These are phyloP conservation scores for Cynopterus sphinx DNA, from an alignment of 2,797 vertebrate genomes.

Conservation along the genomic window DNA sequence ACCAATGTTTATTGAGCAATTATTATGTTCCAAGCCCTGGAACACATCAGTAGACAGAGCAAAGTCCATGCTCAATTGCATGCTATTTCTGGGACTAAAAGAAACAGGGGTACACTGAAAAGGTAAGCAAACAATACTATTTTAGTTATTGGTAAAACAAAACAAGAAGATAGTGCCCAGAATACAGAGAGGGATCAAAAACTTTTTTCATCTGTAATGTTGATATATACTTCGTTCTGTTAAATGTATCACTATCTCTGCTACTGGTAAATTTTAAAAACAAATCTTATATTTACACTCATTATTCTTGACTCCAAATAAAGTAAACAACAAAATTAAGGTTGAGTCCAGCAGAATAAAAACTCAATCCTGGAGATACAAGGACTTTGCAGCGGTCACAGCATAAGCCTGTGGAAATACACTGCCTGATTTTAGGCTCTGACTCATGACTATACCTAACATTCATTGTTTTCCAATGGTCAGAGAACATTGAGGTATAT, in stretches of 20 bases:
- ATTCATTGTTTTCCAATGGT: background rate
- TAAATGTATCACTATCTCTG: background rate
- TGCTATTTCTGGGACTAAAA: background rate
- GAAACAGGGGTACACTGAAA: background rate
- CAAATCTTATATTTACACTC: background rate
- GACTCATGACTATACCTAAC: background rate
- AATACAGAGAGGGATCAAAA: background rate
- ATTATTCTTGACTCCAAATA: constrained; percentile 24
- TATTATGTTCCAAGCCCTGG: background rate
- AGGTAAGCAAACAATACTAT: background rate
- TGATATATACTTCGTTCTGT: background rate
- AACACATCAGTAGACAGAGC: background rate
- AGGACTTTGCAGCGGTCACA: background rate
- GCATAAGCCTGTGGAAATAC: constrained; percentile 14
- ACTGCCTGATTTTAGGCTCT: background rate
- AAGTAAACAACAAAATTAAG: constrained; percentile 53
- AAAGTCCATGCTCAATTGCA: background rate
- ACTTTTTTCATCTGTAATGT: background rate
- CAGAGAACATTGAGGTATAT: background rate
- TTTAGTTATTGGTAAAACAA: background rate
- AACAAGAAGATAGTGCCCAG: background rate
- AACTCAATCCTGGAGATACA: background rate
- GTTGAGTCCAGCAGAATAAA: constrained; percentile 40
- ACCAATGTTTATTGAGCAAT: constrained; percentile 23
- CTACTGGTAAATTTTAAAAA: constrained; percentile 23